phyloP scores from a whole-genome alignment of 2,797 vertebrate species.

The Poliocrania exsul region DNA sequence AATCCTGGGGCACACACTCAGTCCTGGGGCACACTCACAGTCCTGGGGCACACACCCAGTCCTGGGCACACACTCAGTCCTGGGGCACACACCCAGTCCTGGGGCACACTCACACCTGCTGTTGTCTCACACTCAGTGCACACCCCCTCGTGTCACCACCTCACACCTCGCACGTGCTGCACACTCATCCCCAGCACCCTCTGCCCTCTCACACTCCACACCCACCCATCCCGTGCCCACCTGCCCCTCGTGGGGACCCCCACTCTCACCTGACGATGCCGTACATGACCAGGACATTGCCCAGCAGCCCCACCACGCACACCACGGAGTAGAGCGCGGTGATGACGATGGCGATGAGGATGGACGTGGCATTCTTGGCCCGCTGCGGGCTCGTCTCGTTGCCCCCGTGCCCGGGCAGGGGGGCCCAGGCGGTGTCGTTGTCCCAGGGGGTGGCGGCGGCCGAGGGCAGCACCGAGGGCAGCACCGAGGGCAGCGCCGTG shows the following conservation, averaged over 20 bases:
- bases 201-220: accelerated
- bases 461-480: too few relatives aligned
- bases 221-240: accelerated
- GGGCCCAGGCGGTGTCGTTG: constrained; percentile 72
- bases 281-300: constrained; percentile 95
- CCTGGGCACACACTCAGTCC: too few relatives aligned
- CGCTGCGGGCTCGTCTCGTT: constrained; percentile 62
- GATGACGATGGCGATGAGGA: constrained; percentile 88
- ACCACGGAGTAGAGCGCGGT: constrained; percentile 92
- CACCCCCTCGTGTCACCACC: not conserved
- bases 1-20: too few relatives aligned
- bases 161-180: accelerated
- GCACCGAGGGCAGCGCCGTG: constrained; percentile 78
- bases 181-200: accelerated
- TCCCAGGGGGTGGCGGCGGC: constrained; percentile 63
- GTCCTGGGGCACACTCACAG: not conserved
- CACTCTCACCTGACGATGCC: constrained; percentile 91
- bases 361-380: constrained; percentile 73
- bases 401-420: constrained; percentile 61
- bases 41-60: too few relatives aligned
- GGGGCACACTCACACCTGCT: not conserved
- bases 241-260: not conserved
- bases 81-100: not conserved
- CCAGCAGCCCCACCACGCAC: constrained; percentile 92
- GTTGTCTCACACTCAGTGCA: not conserved